phyloP scores from a whole-genome alignment of 2,113 vertebrate species.

The Microtus pennsylvanicus region DNA sequence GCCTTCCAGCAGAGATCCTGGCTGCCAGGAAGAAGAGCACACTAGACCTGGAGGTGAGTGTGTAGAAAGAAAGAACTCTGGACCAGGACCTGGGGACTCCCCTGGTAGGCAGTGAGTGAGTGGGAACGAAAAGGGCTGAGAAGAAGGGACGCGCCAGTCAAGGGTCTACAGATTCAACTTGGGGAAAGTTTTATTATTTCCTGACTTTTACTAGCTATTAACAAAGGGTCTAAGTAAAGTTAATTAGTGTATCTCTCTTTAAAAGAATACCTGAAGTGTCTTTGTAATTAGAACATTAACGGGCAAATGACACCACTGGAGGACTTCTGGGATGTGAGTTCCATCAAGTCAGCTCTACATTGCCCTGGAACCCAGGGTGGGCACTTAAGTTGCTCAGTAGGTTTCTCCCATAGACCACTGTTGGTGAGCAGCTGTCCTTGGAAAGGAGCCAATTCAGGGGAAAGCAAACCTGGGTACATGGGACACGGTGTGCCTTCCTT shows the following conservation, averaged over 20 bases:
- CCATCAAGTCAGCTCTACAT: background rate
- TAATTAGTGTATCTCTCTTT: background rate
- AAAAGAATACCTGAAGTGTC: slow-evolving; percentile 33
- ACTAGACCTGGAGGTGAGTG: background rate
- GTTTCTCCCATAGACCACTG: background rate
- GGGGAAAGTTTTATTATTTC: background rate
- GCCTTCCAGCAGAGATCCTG: background rate
- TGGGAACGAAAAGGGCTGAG: background rate
- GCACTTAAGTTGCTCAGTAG: background rate
- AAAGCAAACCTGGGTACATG: background rate
- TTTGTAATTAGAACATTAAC: slow-evolving; percentile 53
- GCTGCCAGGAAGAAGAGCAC: background rate
- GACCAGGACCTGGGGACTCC: background rate
- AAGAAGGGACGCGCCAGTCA: background rate
- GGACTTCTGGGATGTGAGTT: background rate
- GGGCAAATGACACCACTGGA: slow-evolving; percentile 35
- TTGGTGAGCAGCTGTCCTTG: background rate
- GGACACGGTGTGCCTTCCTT: background rate
- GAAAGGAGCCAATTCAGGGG: background rate
- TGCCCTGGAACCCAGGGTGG: background rate
- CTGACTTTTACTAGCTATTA: background rate
- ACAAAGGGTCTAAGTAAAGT: background rate
- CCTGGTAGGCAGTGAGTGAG: background rate
- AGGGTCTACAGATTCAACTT: background rate
- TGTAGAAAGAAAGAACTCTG: background rate